phyloP scores from a whole-genome alignment of 1,140 invertebrate genomes.

The Drosophila sucinea region DNA sequence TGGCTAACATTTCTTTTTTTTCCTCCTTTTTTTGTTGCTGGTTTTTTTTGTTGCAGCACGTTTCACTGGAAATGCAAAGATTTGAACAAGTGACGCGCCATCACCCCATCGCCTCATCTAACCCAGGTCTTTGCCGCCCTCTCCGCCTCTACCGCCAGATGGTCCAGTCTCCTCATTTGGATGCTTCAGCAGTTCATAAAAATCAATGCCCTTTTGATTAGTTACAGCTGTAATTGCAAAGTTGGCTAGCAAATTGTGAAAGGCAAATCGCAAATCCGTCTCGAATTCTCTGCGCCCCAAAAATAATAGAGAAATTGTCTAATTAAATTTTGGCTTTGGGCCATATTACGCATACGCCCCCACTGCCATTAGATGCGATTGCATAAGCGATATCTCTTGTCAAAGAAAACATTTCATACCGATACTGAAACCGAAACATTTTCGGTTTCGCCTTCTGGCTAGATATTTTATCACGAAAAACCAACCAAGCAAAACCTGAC shows the following conservation, averaged over 20 bases:
- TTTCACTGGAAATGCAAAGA: conserved; percentile 73
- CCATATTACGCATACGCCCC: conserved; percentile 71
- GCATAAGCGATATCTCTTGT: conserved; percentile 35
- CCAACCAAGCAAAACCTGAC: conserved; percentile 18
- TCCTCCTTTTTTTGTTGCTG: neutral
- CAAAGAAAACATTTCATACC: conserved; percentile 11
- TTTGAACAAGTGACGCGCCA: conserved; percentile 69
- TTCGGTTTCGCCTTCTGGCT: conserved; percentile 23
- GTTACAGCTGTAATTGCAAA: conserved; percentile 68
- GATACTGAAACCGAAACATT: neutral
- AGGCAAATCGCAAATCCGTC: conserved; percentile 28
- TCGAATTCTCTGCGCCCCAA: conserved; percentile 7
- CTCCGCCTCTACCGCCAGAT: neutral
- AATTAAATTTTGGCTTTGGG: conserved; percentile 59
- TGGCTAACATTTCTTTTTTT: conserved; percentile 33
- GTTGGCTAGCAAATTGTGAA: conserved; percentile 54
- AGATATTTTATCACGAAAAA: conserved; percentile 20
- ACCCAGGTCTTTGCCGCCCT: conserved; percentile 27
- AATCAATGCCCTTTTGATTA: conserved; percentile 79
- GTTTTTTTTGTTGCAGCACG: conserved; percentile 45
- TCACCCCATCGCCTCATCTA: conserved; percentile 32
- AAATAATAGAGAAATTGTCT: conserved; percentile 77
- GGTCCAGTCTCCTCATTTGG: conserved; percentile 35
- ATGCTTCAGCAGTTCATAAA: conserved; percentile 69
- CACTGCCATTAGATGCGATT: conserved; percentile 33